These are phyloP conservation scores for Dendrocopos noguchii DNA, from an alignment of 2,113 vertebrate genomes.

Conservation along the genomic window DNA sequence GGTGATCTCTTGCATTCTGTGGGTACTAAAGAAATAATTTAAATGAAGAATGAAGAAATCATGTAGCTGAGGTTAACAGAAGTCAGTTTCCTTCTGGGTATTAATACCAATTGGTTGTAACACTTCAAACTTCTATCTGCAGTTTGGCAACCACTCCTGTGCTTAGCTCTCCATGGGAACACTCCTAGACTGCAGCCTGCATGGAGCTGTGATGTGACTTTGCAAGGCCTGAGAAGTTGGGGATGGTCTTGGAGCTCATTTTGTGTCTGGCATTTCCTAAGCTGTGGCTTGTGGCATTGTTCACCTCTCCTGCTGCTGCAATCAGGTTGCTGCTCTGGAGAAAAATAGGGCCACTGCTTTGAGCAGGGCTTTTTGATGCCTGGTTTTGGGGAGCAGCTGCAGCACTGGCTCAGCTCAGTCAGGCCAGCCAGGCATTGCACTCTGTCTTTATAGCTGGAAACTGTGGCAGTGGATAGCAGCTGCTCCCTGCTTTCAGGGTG, in stretches of 20 bases:
- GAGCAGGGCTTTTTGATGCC: background rate
- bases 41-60: background rate
- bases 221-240: background rate
- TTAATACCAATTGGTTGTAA: slow-evolving; percentile 66
- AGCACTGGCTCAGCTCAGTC: background rate
- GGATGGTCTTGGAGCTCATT: background rate
- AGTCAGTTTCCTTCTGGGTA: slow-evolving; percentile 50
- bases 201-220: background rate
- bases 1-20: slow-evolving; percentile 24
- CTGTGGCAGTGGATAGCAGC: background rate
- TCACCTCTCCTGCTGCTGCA: background rate
- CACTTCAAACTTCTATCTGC: slow-evolving; percentile 56
- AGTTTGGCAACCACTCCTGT: background rate
- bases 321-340: background rate
- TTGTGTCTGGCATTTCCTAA: background rate
- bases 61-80: slow-evolving; percentile 61
- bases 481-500: slow-evolving; percentile 17
- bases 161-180: background rate
- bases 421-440: background rate
- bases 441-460: background rate
- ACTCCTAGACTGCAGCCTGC: background rate
- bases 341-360: background rate
- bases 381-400: slow-evolving; percentile 30
- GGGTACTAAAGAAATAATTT: slow-evolving; percentile 50
- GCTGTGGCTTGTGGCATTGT: background rate